Evolutionary conservation across 2,113 vertebrate genomes (phyloP), one percentile per base, ranked within the genome.

Genomic region (Salvelinus sp.): DNA sequence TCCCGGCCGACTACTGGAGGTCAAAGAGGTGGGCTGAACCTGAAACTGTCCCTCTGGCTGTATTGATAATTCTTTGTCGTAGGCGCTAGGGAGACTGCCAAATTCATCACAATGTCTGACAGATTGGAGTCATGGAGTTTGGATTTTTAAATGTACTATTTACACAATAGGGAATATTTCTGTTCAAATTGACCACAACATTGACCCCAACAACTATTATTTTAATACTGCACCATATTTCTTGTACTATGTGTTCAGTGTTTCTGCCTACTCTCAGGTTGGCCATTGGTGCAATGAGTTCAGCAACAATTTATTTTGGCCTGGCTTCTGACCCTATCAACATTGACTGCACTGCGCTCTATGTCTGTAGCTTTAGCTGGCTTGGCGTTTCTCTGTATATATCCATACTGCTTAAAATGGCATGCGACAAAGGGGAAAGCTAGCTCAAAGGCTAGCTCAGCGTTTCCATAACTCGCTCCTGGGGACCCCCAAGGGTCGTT

Each of bases 1-100:
- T 73, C 92, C 94, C 23, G 93, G 92, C 81, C 94, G 95, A 10
- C 96, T 98, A 78, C 91, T 95, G 69, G 96, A 97, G 93, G 96
- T 98, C 82, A 95, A 94, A 94, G 97, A 98, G 96, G 97, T 98
- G 93, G 91, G 96, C 89, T 79, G 58, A 48, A 22, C n/a, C 2
- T 3, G 14, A 18, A 4, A 22, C 20, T 13, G 57, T 38, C 20
- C 20, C 13, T 38, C 48, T 23, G 20, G 58, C 22, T 9, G 22
- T 3, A 23, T 57, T 57, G 14, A 23, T 10, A 4, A 54, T 54
- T 3, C 0, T 18, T 54, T 44, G 38, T 44, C 38, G 2, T 44
- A 57, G 4, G 5, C 54, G 4, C 3, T 6, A 57, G 54, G 38
- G 2, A 12, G 38, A 44, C 38, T 44, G 18, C 20, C 54, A 57